Evolutionary conservation across 2,888 invertebrate genomes (phyloP).

Genomic region (Caenorhabditis panamensis): DNA sequence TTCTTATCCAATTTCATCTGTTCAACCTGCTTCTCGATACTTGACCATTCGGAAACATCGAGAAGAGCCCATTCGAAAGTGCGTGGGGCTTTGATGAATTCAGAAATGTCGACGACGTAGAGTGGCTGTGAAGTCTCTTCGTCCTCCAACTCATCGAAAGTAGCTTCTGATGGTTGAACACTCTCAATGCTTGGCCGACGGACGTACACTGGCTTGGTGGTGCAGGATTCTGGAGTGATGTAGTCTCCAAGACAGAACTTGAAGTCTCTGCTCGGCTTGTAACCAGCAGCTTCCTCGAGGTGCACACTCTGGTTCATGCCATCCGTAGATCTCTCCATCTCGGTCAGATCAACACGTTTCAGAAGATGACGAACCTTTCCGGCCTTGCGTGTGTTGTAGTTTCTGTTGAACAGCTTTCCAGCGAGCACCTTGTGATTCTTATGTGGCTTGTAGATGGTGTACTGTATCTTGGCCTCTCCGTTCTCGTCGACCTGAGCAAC

Average conservation of each 20-base stretch:
- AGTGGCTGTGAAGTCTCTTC: slow-evolving; percentile 37
- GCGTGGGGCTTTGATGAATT: slow-evolving; percentile 43
- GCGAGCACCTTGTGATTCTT: slow-evolving; percentile 64
- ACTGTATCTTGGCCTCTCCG: slow-evolving; percentile 60
- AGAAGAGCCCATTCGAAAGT: slow-evolving; percentile 55
- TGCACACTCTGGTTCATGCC: slow-evolving; percentile 66
- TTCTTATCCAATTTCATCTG: slow-evolving; percentile 41
- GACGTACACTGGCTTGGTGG: slow-evolving; percentile 49
- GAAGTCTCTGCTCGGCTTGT: slow-evolving; percentile 69
- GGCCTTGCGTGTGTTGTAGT: slow-evolving; percentile 43
- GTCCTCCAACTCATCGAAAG: slow-evolving; percentile 31
- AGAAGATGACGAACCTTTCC: slow-evolving; percentile 49
- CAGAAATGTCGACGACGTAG: slow-evolving; percentile 65
- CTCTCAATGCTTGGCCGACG: slow-evolving; percentile 66
- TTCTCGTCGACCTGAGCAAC: slow-evolving; percentile 39
- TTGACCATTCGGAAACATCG: slow-evolving; percentile 51
- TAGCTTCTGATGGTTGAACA: slow-evolving; percentile 49
- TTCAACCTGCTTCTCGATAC: slow-evolving; percentile 49
- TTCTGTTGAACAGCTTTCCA: slow-evolving; percentile 65
- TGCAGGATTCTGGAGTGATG: slow-evolving; percentile 48
- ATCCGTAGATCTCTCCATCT: slow-evolving; percentile 59
- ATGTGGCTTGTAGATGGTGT: slow-evolving; percentile 65
- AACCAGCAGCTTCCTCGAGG: slow-evolving; percentile 53
- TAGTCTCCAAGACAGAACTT: slow-evolving; percentile 69
- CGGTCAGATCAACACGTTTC: slow-evolving; percentile 59